These are phyloP conservation scores for Fragum whitleyi DNA, from an alignment of 2,888 invertebrate species.

Conservation along the genomic window DNA sequence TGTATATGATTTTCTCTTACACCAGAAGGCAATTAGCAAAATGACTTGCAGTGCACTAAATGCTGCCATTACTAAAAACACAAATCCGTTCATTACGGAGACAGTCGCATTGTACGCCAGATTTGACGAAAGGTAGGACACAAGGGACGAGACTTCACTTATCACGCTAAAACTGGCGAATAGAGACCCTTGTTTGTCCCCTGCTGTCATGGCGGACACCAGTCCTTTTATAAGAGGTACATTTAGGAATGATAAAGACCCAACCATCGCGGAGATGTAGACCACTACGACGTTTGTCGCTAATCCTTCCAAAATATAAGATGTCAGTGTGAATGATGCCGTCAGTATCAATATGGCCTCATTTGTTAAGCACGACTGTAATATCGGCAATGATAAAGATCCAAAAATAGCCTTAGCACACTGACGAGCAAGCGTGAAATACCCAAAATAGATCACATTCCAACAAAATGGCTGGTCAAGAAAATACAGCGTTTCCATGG, in stretches of 20 bases:
- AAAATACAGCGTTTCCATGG: constrained; percentile 51
- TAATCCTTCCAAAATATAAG: constrained; percentile 49
- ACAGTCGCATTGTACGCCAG: constrained; percentile 45
- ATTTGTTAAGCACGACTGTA: constrained; percentile 43
- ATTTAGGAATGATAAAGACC: constrained; percentile 43
- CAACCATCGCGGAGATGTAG: constrained; percentile 35
- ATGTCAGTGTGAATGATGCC: constrained; percentile 22
- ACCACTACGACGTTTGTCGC: constrained; percentile 40
- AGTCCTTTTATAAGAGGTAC: constrained; percentile 52
- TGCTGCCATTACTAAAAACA: constrained; percentile 49
- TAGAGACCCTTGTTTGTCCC: constrained; percentile 55
- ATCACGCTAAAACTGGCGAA: constrained; percentile 49
- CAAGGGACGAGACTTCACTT: constrained; percentile 29
- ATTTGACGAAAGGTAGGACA: constrained; percentile 23
- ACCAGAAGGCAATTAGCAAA: not conserved
- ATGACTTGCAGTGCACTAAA: constrained; percentile 27
- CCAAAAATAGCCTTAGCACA: constrained; percentile 35
- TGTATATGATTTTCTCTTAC: not conserved
- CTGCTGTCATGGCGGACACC: constrained; percentile 47
- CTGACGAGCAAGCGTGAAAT: constrained; percentile 33
- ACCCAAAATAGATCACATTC: constrained; percentile 41
- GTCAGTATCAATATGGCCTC: constrained; percentile 41
- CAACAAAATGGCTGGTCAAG: constrained; percentile 59
- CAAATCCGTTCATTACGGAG: constrained; percentile 48
- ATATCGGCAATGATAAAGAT: constrained; percentile 29